These are phyloP conservation scores for Eurytoma californica DNA, from an alignment of 2,888 invertebrate genomes.

Conservation along the genomic window DNA sequence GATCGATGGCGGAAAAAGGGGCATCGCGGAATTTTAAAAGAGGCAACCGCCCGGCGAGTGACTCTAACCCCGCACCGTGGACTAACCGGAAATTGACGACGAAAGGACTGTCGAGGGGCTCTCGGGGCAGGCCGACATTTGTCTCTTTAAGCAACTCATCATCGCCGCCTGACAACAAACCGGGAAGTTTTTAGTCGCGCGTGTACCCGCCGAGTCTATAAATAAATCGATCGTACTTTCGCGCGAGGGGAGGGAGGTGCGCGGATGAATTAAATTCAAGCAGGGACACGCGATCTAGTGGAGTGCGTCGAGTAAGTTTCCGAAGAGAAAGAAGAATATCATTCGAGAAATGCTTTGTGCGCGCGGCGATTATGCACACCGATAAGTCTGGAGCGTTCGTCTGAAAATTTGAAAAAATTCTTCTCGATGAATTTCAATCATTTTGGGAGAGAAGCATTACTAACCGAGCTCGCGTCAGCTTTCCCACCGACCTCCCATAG, in stretches of 20 bases:
- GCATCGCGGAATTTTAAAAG: neutral
- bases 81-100: constrained; percentile 31
- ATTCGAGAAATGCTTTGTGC: too few relatives aligned
- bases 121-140: neutral
- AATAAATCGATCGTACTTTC: neutral
- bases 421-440: too few relatives aligned
- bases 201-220: neutral
- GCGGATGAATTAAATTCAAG: too few relatives aligned
- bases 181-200: neutral
- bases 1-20: neutral
- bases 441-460: too few relatives aligned
- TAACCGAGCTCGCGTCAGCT: too few relatives aligned
- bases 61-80: neutral
- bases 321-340: too few relatives aligned
- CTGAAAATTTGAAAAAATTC: too few relatives aligned
- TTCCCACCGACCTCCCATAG: too few relatives aligned
- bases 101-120: neutral
- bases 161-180: neutral
- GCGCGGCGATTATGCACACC: too few relatives aligned
- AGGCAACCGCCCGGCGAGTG: neutral
- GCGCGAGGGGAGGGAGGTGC: neutral
- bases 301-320: too few relatives aligned
- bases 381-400: too few relatives aligned
- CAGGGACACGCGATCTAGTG: too few relatives aligned
- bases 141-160: constrained; percentile 18